These are phyloP conservation scores for Chaenodraco wilsoni DNA, from an alignment of 2,797 vertebrate genomes.

Conservation along the genomic window DNA sequence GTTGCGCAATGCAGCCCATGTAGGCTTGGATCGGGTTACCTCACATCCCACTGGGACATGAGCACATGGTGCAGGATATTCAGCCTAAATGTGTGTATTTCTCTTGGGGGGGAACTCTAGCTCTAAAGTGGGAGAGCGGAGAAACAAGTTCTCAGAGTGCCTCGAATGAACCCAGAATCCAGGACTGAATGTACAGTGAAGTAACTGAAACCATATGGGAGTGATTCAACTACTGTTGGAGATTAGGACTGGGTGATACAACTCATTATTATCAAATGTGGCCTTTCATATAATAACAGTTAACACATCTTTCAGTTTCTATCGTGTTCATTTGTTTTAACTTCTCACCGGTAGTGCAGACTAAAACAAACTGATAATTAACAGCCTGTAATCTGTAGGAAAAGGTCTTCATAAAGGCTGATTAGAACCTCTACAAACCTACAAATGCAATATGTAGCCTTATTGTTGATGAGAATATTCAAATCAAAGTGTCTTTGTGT, in stretches of 20 bases:
- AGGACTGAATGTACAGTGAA: neutral
- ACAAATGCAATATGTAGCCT: neutral
- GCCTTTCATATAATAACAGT: neutral
- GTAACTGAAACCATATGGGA: neutral
- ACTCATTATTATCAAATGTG: neutral
- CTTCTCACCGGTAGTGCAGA: neutral
- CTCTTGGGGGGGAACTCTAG: neutral
- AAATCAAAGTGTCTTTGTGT: neutral
- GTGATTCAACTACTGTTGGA: neutral
- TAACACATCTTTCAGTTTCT: neutral
- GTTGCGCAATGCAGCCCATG: constrained; percentile 59
- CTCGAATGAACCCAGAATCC: neutral
- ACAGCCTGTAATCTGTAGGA: neutral
- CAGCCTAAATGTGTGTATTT: constrained; percentile 14
- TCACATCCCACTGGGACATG: constrained; percentile 1
- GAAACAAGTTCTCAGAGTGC: neutral
- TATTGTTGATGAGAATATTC: neutral
- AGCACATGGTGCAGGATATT: constrained; percentile 33
- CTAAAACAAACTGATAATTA: neutral
- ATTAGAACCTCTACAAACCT: neutral
- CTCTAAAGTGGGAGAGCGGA: neutral
- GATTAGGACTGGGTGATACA: neutral
- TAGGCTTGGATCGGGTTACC: constrained; percentile 29
- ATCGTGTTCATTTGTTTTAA: neutral
- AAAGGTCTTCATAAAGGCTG: neutral